phyloP scores from a whole-genome alignment of 37 sponge, comb jelly and placozoan species.

The Lycopodina hypogea region DNA sequence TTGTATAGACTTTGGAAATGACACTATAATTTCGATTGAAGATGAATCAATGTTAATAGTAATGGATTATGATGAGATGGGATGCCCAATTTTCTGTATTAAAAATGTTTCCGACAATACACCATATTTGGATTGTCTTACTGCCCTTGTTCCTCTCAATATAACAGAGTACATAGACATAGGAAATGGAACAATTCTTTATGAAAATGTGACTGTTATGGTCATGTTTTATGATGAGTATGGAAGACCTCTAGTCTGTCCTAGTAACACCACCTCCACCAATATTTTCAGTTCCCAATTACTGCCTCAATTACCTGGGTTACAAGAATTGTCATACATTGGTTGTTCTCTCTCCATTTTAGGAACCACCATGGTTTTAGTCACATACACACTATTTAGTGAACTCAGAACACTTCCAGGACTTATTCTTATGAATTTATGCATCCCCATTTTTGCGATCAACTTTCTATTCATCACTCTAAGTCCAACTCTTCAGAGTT shows the following conservation, averaged over 20 bases:
- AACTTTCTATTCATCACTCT: conserved; percentile 19
- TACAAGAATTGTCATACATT: conserved; percentile 27
- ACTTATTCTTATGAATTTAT: conserved; percentile 47
- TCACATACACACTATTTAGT: conserved; percentile 55
- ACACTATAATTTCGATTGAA: conserved; percentile 4
- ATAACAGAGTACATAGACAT: conserved; percentile 4
- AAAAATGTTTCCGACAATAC: background rate
- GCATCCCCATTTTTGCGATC: conserved; percentile 22
- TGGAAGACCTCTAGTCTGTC: conserved; percentile 16
- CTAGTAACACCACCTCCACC: conserved; percentile 11
- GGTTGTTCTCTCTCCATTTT: conserved; percentile 56
- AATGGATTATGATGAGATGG: background rate
- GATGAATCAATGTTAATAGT: background rate
- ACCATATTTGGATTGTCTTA: conserved; percentile 16
- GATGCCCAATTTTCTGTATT: background rate
- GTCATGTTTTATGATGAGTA: background rate
- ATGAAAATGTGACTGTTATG: background rate
- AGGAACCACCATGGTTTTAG: conserved; percentile 22
- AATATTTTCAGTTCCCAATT: background rate
- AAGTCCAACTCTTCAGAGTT: background rate
- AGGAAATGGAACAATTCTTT: conserved; percentile 1
- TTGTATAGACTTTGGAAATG: conserved; percentile 5
- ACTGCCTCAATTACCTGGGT: conserved; percentile 11
- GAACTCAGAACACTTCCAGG: conserved; percentile 49
- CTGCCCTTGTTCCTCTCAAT: conserved; percentile 1